phyloP scores from a whole-genome alignment of 2,797 vertebrate genomes.

The Sebastes minor region DNA sequence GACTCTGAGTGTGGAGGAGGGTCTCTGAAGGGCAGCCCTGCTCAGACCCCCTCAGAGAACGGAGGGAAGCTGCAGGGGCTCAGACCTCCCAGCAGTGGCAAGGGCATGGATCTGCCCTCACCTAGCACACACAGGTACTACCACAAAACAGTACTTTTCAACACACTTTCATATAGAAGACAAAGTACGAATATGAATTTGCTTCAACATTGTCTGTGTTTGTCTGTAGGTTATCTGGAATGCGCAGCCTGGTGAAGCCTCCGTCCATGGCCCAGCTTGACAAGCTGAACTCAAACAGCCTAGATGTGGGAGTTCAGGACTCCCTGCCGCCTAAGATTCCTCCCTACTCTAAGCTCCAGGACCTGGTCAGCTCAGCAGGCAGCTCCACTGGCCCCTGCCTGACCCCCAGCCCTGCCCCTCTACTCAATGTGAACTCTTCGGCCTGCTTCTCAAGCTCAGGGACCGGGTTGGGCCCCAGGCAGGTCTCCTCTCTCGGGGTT shows the following conservation, averaged over 20 bases:
- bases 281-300: constrained; percentile 91
- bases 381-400: constrained; percentile 79
- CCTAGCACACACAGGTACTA: constrained; percentile 89
- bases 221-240: constrained; percentile 80
- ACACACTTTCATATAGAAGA: neutral
- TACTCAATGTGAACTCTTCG: constrained; percentile 93
- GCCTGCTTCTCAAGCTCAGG: constrained; percentile 89
- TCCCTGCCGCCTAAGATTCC: constrained; percentile 79
- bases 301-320: constrained; percentile 80
- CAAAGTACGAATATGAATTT: neutral
- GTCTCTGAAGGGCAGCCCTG: constrained; percentile 72
- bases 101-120: constrained; percentile 84
- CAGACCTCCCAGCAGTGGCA: constrained; percentile 78
- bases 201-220: neutral
- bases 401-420: constrained; percentile 91
- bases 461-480: constrained; percentile 81
- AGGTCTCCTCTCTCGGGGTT: constrained; percentile 74
- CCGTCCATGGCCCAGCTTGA: constrained; percentile 89
- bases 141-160: neutral
- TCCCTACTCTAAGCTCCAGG: constrained; percentile 86
- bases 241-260: constrained; percentile 89
- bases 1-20: constrained; percentile 85
- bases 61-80: constrained; percentile 86
- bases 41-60: constrained; percentile 84
- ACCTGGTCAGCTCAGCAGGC: constrained; percentile 73